Base-by-base conservation (phyloP, 2,113 vertebrate genomes). In the Orthochromis malagaraziensis region DNA sequence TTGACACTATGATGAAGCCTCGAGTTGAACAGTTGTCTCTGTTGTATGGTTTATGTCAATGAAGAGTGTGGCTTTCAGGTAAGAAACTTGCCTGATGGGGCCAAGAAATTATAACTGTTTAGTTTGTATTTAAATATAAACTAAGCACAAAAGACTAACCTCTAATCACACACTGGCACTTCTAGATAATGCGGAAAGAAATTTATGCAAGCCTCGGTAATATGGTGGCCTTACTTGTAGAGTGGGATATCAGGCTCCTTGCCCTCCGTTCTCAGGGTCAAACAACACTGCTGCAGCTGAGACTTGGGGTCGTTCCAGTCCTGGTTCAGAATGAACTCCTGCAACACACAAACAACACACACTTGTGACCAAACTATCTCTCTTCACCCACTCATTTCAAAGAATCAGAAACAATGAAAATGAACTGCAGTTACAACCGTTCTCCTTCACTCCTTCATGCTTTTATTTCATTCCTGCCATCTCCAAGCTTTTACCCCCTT, bases 251-350 rank as follows among this genome's bases (percentile, higher is more conserved):
- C 98, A 0, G 99, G 99, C 84, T 99, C 99, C 91, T 99, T 99
- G 58, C 99, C 99, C 95, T 99, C 99, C 0, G 98, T 99, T 63
- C 98, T 95, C 42, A 99, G 97, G 21, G 98, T 99, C 95, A 99
- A 91, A 86, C 99, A 99, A 85, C 99, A 99, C 94, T 99, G 99
- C 82, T 99, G 99, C 88, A 99, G 97, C 94, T 99, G 99, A 58
- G 99, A 99, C 84, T 99, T 99, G n/a, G 99, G 99, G 94, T 99
- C 99, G 80, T 99, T 99, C 99, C 99, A 99, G 92, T 99, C 99
- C 95, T 99, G 99, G 96, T 99, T 99, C 94, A 99, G 94, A 92
- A 99, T 99, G 92, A 99, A 99, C 95, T 99, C 99, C 99, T 99
- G 94, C 6, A 90, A 89, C 63, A 90, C 90, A 94, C 40, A 87